These are phyloP conservation scores for Linnaemya tessellans DNA, from an alignment of 2,888 invertebrate species.

Conservation along the genomic window DNA sequence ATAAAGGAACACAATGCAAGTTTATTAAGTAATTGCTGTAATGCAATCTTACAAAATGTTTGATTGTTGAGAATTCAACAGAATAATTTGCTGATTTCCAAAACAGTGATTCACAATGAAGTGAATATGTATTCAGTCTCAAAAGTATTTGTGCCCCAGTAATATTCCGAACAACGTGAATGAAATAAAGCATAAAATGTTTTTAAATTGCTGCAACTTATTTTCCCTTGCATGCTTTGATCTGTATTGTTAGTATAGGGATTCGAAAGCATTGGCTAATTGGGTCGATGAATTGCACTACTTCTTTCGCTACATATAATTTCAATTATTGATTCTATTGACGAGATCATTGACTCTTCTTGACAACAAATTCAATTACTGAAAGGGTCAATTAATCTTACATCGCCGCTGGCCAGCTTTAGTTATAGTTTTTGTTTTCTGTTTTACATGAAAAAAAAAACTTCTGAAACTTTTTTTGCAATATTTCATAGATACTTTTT, in stretches of 20 bases:
- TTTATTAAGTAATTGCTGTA: conserved; percentile 39
- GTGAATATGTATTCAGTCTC: neutral
- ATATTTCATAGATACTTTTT: conserved; percentile 36
- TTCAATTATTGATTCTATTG: conserved; percentile 64
- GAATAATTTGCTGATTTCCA: conserved; percentile 36
- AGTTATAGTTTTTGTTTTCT: conserved; percentile 10
- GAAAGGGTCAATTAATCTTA: conserved; percentile 66
- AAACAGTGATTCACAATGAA: conserved; percentile 22
- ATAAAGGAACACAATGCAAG: neutral
- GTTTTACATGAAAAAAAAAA: neutral
- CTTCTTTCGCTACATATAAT: conserved; percentile 47
- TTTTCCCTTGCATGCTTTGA: conserved; percentile 15
- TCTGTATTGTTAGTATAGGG: neutral
- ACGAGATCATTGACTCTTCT: conserved; percentile 63
- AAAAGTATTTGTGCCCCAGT: neutral
- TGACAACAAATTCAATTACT: conserved; percentile 63
- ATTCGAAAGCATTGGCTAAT: conserved; percentile 21
- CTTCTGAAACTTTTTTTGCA: conserved; percentile 9
- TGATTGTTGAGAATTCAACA: conserved; percentile 33
- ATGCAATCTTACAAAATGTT: conserved; percentile 42
- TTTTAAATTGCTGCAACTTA: too few species aligned
- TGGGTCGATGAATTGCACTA: conserved; percentile 31
- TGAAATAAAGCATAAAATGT: neutral
- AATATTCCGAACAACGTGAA: conserved; percentile 8
- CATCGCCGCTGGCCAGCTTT: conserved; percentile 22